Base-by-base conservation (phyloP, 2,888 invertebrate species). In the Hoplodrina ambigua region DNA sequence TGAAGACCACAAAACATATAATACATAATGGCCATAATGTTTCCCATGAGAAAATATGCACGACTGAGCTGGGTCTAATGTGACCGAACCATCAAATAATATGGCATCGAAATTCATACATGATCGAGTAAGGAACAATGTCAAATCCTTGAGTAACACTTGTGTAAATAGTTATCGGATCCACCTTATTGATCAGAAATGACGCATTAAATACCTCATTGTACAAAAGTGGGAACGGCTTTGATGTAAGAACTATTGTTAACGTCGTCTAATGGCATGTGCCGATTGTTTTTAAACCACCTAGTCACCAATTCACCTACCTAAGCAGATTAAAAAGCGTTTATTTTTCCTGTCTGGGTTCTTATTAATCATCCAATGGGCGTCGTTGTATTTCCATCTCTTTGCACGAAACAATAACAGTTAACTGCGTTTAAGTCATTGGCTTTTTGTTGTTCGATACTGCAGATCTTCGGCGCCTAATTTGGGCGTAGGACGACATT, bases 141-240 rank as follows among this genome's bases (percentile, higher is more conserved):
- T 78, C 79, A 81, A 86, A 90, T 90, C 92, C 92, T 93, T 92
- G 91, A 88, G 66, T 77, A 78, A 87, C 94, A 94, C 90, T 93
- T 94, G 93, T 85, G 82, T 87, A 93, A 94, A 94, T 86, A 94
- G 87, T 88, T 89, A 92, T 90, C 86, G 88, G 89, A 90, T 89
- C 80, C 81, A 87, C 88, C 88, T 86, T 84, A 88, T 90, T 90
- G 85, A 85, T 76, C 75, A 73, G 75, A 79, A 67, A 71, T 85
- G 85, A 86, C 81, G 85, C 74, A 55, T 66, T 60, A 57, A 50
- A 67, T 53, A 69, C 77, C 80, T 82, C 76, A 68, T 50, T 68
- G 54, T 59, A 68, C 59, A 63, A 77, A 83, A 79, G 55, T 69
- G 61, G 78, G 68, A 74, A 70, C 58, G 68, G 65, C 65, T 65